Conservation (phyloP, 2,797 vertebrate genomes). For the Cynodonichthys magdalenae region DNA sequence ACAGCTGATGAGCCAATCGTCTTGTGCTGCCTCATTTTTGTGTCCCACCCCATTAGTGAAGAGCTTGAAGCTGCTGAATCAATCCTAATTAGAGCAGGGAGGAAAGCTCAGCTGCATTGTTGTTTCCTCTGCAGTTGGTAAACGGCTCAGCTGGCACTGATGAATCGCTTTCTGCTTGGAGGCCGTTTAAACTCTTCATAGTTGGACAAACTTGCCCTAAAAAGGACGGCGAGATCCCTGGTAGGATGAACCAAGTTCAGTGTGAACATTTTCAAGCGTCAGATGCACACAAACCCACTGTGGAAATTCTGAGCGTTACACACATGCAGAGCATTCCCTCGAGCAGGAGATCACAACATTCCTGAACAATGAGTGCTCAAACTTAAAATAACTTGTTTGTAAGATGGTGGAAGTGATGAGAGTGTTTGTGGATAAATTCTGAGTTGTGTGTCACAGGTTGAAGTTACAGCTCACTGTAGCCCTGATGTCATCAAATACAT, state of each 20-base stretch:
- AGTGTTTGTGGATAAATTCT: neutral
- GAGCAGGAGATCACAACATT: slow-evolving; percentile 16
- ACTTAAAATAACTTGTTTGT: slow-evolving; percentile 19
- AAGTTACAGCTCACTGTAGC: no score
- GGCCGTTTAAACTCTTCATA: slow-evolving; percentile 12
- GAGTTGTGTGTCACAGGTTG: slow-evolving; percentile 11
- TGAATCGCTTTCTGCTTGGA: slow-evolving; percentile 14
- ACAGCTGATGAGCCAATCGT: neutral
- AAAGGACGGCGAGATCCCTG: slow-evolving; percentile 1
- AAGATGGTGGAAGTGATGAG: neutral
- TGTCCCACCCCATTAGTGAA: neutral
- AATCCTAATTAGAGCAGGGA: slow-evolving; percentile 22
- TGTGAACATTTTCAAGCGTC: neutral
- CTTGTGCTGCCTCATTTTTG: slow-evolving; percentile 1
- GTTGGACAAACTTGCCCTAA: slow-evolving; percentile 12
- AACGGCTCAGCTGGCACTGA: slow-evolving; percentile 4
- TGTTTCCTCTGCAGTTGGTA: slow-evolving; percentile 12
- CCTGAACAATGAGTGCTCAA: slow-evolving; percentile 5
- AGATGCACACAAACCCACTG: neutral
- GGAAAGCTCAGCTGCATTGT: slow-evolving; percentile 9
- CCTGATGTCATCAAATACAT: no score
- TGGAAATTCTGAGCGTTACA: slow-evolving; percentile 15
- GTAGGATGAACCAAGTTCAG: neutral
- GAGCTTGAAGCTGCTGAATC: slow-evolving; percentile 13
- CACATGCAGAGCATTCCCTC: slow-evolving; percentile 12